Conservation (phyloP, 2,797 vertebrate genomes). For the Crenuchus spilurus region DNA sequence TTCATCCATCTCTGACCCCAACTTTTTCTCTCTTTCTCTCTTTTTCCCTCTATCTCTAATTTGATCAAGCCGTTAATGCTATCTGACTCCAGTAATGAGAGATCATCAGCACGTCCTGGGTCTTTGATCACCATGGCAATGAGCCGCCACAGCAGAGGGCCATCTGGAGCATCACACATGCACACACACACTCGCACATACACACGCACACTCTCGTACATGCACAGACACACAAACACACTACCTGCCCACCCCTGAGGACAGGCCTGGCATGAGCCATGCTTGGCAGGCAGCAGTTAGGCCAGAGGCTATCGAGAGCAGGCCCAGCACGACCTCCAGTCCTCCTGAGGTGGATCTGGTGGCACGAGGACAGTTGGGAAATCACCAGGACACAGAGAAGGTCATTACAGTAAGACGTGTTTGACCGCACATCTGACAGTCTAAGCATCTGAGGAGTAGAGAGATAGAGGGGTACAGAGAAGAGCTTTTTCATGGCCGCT, state of each 20-base stretch:
- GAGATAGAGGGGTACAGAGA: neutral
- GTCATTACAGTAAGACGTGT: slow-evolving; percentile 31
- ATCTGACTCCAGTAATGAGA: slow-evolving; percentile 42
- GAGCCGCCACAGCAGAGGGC: slow-evolving; percentile 18
- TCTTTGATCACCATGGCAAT: slow-evolving; percentile 43
- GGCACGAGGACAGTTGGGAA: slow-evolving; percentile 13
- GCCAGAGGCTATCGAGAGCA: slow-evolving; percentile 14
- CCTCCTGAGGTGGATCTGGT: slow-evolving; percentile 8
- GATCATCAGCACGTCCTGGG: slow-evolving; percentile 24
- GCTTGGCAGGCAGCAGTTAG: slow-evolving; percentile 8
- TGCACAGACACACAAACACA: slow-evolving; percentile 12
- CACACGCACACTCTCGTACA: neutral
- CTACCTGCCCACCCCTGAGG: slow-evolving; percentile 1
- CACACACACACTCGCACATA: neutral
- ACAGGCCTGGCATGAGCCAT: neutral
- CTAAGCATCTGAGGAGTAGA: slow-evolving; percentile 1
- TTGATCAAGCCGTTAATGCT: slow-evolving; percentile 34
- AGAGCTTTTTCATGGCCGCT: neutral
- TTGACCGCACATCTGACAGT: neutral
- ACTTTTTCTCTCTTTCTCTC: neutral
- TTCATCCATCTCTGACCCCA: neutral
- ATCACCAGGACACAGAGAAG: slow-evolving; percentile 8
- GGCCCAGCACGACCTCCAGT: neutral
- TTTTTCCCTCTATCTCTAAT: slow-evolving; percentile 34
- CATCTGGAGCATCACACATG: slow-evolving; percentile 40